These are phyloP conservation scores for Sapajus apella DNA, from an alignment of 2,113 vertebrate species.

Conservation along the genomic window DNA sequence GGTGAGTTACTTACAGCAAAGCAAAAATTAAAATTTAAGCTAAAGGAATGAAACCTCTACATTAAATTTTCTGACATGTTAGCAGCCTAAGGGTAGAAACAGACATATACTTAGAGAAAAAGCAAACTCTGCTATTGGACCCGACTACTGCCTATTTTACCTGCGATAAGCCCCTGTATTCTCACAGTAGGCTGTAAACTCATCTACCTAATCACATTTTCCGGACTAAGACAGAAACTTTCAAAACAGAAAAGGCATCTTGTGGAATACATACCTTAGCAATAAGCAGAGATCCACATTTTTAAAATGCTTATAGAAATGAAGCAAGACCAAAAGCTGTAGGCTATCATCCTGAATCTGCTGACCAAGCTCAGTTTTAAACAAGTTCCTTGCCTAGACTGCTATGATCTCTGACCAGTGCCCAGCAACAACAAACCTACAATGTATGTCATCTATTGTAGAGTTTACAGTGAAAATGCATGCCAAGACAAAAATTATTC, in stretches of 20 bases:
- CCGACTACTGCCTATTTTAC: neutral
- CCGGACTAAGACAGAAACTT: conserved; percentile 35
- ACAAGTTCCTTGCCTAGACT: neutral
- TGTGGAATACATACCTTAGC: neutral
- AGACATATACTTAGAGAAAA: neutral
- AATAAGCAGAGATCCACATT: conserved; percentile 28
- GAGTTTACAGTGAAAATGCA: neutral
- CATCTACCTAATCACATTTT: conserved; percentile 45
- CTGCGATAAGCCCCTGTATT: neutral
- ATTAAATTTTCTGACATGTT: neutral
- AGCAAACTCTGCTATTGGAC: neutral
- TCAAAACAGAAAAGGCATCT: neutral
- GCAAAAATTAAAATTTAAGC: neutral
- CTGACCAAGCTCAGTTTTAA: conserved; percentile 20
- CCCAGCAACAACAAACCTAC: neutral
- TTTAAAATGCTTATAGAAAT: conserved; percentile 42
- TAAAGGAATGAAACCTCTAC: neutral
- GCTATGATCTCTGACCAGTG: neutral
- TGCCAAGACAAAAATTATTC: conserved; percentile 37
- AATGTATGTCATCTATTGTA: neutral
- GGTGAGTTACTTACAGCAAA: neutral
- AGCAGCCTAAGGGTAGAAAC: neutral
- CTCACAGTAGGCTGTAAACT: neutral
- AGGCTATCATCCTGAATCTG: conserved; percentile 25
- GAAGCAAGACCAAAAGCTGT: conserved; percentile 43